A percentile compares a stretch with the other conserved stretches of the same genome.
Evolutionary conservation across 2,113 vertebrate genomes (phyloP).

Genomic region (Ictidomys tridecemlineatus): DNA sequence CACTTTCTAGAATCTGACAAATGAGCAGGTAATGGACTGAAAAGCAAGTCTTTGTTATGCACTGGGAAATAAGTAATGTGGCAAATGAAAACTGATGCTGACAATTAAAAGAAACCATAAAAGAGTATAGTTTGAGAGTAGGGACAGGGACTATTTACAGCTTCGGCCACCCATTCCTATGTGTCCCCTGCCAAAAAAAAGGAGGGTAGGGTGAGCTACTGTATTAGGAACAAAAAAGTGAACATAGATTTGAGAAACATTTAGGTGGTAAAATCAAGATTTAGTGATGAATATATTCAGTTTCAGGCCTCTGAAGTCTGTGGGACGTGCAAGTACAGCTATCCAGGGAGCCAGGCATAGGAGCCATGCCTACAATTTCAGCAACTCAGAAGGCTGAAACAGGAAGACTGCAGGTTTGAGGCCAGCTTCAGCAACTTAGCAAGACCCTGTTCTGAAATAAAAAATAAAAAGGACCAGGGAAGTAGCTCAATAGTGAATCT

Average conservation of each 20-base stretch:
- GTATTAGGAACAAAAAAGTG: background rate
- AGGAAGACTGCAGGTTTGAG: too few relatives aligned
- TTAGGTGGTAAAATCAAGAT: constrained; percentile 25
- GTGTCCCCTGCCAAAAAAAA: background rate
- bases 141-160: background rate
- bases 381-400: too few relatives aligned
- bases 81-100: background rate
- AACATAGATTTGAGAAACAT: constrained; percentile 30
- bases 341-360: background rate
- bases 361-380: too few relatives aligned
- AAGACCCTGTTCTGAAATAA: too few relatives aligned
- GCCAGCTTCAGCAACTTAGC: too few relatives aligned
- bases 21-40: background rate
- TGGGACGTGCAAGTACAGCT: background rate
- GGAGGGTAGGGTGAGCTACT: background rate
- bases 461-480: too few relatives aligned
- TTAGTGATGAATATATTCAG: constrained; percentile 16
- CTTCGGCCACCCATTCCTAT: background rate
- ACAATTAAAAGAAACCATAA: constrained; percentile 9
- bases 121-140: background rate
- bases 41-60: background rate
- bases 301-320: background rate
- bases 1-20: constrained; percentile 2
- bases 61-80: background rate
- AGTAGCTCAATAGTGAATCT: too few relatives aligned